Percentiles rank a stretch among this genome's conserved stretches.
phyloP scores from a whole-genome alignment of 2,888 invertebrate genomes.

The Apamea epomidion region DNA sequence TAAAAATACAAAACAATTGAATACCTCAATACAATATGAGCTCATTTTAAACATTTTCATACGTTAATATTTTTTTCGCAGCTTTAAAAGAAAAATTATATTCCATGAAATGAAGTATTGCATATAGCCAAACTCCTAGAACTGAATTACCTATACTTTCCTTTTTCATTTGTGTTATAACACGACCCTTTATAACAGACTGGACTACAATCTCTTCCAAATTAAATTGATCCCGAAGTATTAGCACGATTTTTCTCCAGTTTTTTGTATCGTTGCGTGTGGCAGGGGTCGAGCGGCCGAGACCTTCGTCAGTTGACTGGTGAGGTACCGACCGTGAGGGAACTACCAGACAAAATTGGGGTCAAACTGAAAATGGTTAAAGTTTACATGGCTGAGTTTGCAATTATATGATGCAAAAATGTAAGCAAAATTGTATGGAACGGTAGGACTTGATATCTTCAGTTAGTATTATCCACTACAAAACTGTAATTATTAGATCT shows the following conservation, averaged over 20 bases:
- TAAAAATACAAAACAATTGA: background rate
- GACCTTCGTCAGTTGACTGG: background rate
- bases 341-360: background rate
- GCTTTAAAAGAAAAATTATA: background rate
- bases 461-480: background rate
- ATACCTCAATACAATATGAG: background rate
- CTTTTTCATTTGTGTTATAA: background rate
- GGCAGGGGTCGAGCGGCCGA: background rate
- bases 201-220: background rate
- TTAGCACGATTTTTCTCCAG: slow-evolving; percentile 29
- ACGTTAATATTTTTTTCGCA: background rate
- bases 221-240: background rate
- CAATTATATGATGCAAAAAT: background rate
- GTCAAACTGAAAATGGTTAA: background rate
- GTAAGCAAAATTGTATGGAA: background rate
- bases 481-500: background rate
- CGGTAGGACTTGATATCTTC: background rate
- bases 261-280: slow-evolving; percentile 51
- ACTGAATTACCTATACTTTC: slow-evolving; percentile 14
- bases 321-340: background rate
- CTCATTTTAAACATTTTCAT: background rate
- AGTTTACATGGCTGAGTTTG: background rate
- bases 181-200: background rate
- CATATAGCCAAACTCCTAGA: background rate
- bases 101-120: background rate